phyloP scores from a whole-genome alignment of 1,140 invertebrate species.

The Nomia melanderi region DNA sequence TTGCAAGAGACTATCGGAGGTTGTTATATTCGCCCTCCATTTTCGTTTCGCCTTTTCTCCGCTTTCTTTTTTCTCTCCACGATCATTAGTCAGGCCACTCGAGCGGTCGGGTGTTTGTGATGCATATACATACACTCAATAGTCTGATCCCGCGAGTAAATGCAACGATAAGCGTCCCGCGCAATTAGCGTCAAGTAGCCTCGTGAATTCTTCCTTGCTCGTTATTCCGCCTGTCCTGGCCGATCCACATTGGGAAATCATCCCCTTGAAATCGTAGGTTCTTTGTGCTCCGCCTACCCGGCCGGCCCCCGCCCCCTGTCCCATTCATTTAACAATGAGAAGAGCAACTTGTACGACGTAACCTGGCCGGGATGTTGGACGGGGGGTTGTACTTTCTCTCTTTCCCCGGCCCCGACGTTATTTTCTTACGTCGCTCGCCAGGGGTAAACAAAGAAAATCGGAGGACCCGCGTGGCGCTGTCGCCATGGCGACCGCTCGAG shows the following conservation, averaged over 20 bases:
- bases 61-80: constrained; percentile 21
- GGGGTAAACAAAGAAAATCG: constrained; percentile 9
- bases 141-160: constrained; percentile 35
- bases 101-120: constrained; percentile 28
- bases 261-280: constrained; percentile 42
- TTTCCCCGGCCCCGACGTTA: neutral
- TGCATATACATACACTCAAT: constrained; percentile 25
- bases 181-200: constrained; percentile 64
- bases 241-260: constrained; percentile 44
- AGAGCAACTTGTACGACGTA: constrained; percentile 25
- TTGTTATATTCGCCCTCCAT: constrained; percentile 27
- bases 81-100: constrained; percentile 40
- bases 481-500: neutral
- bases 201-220: constrained; percentile 48
- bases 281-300: too few relatives aligned
- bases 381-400: neutral
- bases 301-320: too few relatives aligned
- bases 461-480: neutral
- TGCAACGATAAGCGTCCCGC: constrained; percentile 50
- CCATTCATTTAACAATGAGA: constrained; percentile 43
- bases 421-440: neutral
- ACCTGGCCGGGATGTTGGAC: neutral
- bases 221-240: constrained; percentile 52
- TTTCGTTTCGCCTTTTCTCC: too few relatives aligned
- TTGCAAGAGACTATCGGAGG: constrained; percentile 18